Base-by-base conservation (phyloP, 2,888 invertebrate species). In the Nysson spinosus region DNA sequence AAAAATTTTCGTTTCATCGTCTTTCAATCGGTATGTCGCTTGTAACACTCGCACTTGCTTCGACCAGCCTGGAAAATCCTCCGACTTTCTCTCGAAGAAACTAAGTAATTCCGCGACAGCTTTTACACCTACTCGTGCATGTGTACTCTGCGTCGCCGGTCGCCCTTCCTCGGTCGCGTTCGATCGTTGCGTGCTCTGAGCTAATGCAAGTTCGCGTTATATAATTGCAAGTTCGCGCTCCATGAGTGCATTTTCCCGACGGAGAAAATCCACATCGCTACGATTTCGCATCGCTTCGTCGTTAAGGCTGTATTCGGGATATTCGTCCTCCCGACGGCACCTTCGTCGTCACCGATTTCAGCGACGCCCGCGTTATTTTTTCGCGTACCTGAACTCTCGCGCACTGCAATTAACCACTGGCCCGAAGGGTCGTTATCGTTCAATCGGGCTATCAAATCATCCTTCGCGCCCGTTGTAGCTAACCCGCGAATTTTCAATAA, bases 1-100 rank as follows among this genome's bases (percentile, higher is more conserved):
- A 12, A 70, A 22, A 11, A 70, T 46, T 28, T 56, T 70, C 22
- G 20, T 28, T 37, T 70, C 42, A 5, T 67, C 47, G 3, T 70
- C 60, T 3, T 30, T 24, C 0, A 70, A 26, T 0, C 9, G 34
- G 30, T 70, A 67, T 3, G 60, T 49, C 12, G 35, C 17, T 19
- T 35, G 30, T 6, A 64, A 40, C 4, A 61, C 17, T 14, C 20
- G 20, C 11, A 61, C 43, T 35, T 60, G 66, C 5, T 44, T 68
- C 28, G 46, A 22, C 56, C 67, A 68, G 5, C 14, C 52, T 5
- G 49, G 64, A 16, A 47, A 65, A 5, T 49, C 39, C 9, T 62
- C 65, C 6, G 30, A 32, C 20, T 34, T 51, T 19, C 57, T 50
- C 3, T 17, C 32, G 32, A 46, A 46, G 12, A 26, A 32, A n/a